Base-by-base conservation (phyloP, 1,140 invertebrate genomes). In the Halictus rubicundus region DNA sequence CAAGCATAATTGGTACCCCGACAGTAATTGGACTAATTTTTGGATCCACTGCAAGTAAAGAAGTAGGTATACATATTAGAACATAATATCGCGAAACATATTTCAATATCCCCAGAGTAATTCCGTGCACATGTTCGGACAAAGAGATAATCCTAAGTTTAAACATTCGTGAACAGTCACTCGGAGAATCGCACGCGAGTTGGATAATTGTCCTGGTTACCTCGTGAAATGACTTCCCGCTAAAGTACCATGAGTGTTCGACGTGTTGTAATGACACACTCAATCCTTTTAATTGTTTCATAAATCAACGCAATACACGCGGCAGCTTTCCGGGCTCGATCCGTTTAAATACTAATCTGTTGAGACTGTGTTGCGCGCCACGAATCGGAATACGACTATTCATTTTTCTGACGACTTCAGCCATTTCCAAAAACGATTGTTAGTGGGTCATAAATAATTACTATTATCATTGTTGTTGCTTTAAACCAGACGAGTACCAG, bases 211-310 rank as follows among this genome's bases (percentile, higher is more conserved):
- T 27, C 12, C n/a, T 7, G 61, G 19, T 39, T 65, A 12, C 21
- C 46, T 16, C 32, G 46, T 23, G 52, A 54, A 73, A 73, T 52
- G 23, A 54, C 27, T 54, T 54, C 46, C 52, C 71, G 71, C 39
- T 42, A 32, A 73, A 73, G 21, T 73, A n/a, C 60, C 46, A 64
- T 73, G 54, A 73, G 46, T 73, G 42, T 54, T 54, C 54, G 27
- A 64, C 61, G 10, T 42, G 25, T 54, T 73, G 27, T 73, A 49
- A 64, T 65, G 14, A 61, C 60, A n/a, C 71, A 54, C 71, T 76
- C 54, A 16, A 49, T 61, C 64, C 64, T 68, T 61, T 76, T 76
- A 68, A 76, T 76, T 60, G 73, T 68, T 68, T 76, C 73, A 59
- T 76, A 76, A 76, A 76, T 76, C 64, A 68, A 7, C n/a, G 23